Evolutionary conservation across 2,113 vertebrate genomes (phyloP).

Genomic region (Macquaria australasica): DNA sequence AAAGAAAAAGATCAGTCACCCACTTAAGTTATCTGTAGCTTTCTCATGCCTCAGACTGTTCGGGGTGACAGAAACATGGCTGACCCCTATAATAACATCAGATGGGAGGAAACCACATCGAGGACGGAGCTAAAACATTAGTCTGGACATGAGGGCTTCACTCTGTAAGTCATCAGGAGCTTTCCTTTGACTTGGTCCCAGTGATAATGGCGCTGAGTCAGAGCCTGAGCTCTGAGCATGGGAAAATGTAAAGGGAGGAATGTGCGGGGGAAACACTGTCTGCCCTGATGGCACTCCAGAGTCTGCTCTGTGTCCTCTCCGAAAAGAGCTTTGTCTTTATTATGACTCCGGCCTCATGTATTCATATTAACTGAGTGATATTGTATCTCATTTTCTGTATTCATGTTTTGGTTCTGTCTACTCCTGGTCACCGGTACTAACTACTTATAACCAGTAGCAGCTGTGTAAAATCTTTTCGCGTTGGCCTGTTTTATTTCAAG

Average conservation of each 20-base stretch:
- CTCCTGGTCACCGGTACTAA: constrained; percentile 4
- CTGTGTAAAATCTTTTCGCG: not conserved
- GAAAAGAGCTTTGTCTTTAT: constrained; percentile 48
- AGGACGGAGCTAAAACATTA: constrained; percentile 66
- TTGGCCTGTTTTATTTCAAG: constrained; percentile 27
- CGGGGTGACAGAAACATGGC: constrained; percentile 39
- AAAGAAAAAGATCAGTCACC: not conserved
- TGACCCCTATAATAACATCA: constrained; percentile 62
- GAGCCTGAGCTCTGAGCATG: constrained; percentile 77
- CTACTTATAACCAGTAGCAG: constrained; percentile 23
- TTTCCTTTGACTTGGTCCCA: constrained; percentile 71
- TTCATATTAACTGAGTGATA: constrained; percentile 64
- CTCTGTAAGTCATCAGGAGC: constrained; percentile 80
- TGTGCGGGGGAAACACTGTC: constrained; percentile 78
- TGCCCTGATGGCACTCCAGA: constrained; percentile 76
- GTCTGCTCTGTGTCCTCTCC: constrained; percentile 75
- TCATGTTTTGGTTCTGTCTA: not conserved
- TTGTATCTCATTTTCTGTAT: constrained; percentile 26
- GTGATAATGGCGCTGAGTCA: constrained; percentile 78
- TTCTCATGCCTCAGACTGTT: constrained; percentile 51
- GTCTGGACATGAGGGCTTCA: constrained; percentile 69
- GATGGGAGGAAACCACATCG: constrained; percentile 81
- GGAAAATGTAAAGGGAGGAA: constrained; percentile 82
- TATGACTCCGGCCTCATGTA: constrained; percentile 55
- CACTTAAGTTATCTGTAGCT: constrained; percentile 29